phyloP scores from a whole-genome alignment of 2,113 vertebrate species.

The Plestiodon gilberti region DNA sequence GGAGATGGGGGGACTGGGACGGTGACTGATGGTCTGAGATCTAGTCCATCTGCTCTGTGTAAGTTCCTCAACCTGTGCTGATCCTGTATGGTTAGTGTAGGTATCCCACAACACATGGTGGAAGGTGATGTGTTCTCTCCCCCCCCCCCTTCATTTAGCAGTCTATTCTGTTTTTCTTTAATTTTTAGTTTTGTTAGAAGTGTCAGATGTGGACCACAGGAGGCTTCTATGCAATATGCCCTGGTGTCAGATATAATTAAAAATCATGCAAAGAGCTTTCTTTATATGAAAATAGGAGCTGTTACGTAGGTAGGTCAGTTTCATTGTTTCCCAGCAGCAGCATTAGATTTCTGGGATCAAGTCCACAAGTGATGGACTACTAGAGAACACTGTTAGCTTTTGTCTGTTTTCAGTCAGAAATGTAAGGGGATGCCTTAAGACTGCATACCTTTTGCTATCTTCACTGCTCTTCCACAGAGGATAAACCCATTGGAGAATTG shows the following conservation, averaged over 20 bases:
- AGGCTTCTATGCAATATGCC: neutral
- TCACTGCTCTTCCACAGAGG: neutral
- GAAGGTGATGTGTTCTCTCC: neutral
- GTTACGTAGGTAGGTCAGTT: neutral
- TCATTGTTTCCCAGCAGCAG: neutral
- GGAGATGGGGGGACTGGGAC: neutral
- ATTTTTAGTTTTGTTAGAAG: neutral
- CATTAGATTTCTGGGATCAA: neutral
- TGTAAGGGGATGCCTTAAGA: neutral
- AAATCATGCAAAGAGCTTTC: too few relatives aligned
- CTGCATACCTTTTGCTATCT: neutral
- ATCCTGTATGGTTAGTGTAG: neutral
- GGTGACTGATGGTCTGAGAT: neutral
- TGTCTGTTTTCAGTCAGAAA: neutral
- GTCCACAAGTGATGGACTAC: neutral
- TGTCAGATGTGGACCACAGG: neutral
- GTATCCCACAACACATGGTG: neutral
- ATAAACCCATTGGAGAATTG: neutral
- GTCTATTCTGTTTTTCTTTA: too few relatives aligned
- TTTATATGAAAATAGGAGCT: too few relatives aligned
- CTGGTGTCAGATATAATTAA: neutral
- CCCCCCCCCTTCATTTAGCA: neutral
- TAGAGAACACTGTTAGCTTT: neutral
- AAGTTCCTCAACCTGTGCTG: too few relatives aligned
- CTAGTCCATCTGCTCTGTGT: neutral